These are phyloP conservation scores for Enteromius afrohamiltoni DNA, from an alignment of 2,797 vertebrate genomes.

Conservation along the genomic window DNA sequence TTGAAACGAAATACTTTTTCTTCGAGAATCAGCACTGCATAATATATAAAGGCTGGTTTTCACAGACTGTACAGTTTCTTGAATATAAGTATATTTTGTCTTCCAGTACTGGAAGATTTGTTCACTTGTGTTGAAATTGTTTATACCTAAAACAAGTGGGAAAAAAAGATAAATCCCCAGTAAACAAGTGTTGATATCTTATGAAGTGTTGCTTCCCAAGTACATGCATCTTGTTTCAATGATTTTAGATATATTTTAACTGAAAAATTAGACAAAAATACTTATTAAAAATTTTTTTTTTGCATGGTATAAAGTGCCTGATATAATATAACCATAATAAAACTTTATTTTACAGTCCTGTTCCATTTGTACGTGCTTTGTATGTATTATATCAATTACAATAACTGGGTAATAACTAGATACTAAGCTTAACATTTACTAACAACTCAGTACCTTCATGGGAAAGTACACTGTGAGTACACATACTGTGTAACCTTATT, in stretches of 20 bases:
- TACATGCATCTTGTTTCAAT: slow-evolving; percentile 6
- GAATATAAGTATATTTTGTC: background rate
- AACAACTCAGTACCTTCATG: background rate
- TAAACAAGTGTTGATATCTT: background rate
- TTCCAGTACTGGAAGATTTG: background rate
- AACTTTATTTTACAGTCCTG: background rate
- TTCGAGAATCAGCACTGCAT: background rate
- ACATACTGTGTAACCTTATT: background rate
- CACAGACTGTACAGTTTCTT: background rate
- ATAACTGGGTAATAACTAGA: background rate
- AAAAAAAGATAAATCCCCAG: background rate
- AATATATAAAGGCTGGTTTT: slow-evolving; percentile 7
- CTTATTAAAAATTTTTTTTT: background rate
- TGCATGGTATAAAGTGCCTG: background rate
- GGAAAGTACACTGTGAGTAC: background rate
- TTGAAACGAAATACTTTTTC: background rate
- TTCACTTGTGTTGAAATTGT: background rate
- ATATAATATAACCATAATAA: background rate
- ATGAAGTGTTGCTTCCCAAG: background rate
- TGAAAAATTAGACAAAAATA: background rate
- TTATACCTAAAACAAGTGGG: background rate
- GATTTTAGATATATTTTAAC: background rate
- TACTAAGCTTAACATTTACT: background rate
- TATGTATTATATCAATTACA: background rate
- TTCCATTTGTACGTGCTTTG: background rate